These are phyloP conservation scores for Beris morrisii DNA, from an alignment of 2,888 invertebrate species.

Conservation along the genomic window DNA sequence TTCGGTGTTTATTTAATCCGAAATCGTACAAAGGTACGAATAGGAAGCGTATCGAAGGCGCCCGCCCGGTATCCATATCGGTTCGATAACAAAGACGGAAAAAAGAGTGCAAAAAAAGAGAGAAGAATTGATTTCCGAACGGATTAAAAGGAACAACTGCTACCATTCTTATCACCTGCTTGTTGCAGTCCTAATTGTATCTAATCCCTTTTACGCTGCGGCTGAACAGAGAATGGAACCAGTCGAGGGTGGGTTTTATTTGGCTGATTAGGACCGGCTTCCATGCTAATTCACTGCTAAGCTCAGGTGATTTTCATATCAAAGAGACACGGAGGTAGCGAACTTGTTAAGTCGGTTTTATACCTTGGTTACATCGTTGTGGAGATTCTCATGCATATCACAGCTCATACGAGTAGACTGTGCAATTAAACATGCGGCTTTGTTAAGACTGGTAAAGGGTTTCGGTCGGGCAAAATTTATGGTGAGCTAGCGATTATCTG, in stretches of 20 bases:
- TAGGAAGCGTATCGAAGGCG: slow-evolving; percentile 1
- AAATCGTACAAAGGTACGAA: slow-evolving; percentile 17
- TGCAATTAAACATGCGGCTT: slow-evolving; percentile 14
- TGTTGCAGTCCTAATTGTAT: slow-evolving; percentile 24
- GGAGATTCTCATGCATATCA: background rate
- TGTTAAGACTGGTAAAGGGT: background rate
- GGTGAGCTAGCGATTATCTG: slow-evolving; percentile 12
- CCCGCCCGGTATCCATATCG: background rate
- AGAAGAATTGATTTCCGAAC: background rate
- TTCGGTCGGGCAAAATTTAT: slow-evolving; percentile 7
- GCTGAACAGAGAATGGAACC: background rate
- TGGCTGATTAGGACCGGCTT: slow-evolving; percentile 16
- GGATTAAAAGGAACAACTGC: slow-evolving; percentile 15
- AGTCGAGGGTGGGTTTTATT: slow-evolving; percentile 14
- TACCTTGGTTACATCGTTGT: no score
- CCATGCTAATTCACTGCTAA: slow-evolving; percentile 19
- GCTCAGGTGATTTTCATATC: slow-evolving; percentile 29
- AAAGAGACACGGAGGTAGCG: background rate
- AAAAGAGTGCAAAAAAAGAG: background rate
- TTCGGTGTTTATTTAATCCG: slow-evolving; percentile 29
- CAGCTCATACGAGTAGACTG: background rate
- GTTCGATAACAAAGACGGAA: background rate
- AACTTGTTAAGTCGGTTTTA: no score
- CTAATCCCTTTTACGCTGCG: slow-evolving; percentile 16
- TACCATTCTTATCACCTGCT: slow-evolving; percentile 24